Percentiles rank a stretch among this genome's conserved stretches.
Evolutionary conservation across 2,113 vertebrate species (phyloP).

Genomic region (Megaleporinus macrocephalus): DNA sequence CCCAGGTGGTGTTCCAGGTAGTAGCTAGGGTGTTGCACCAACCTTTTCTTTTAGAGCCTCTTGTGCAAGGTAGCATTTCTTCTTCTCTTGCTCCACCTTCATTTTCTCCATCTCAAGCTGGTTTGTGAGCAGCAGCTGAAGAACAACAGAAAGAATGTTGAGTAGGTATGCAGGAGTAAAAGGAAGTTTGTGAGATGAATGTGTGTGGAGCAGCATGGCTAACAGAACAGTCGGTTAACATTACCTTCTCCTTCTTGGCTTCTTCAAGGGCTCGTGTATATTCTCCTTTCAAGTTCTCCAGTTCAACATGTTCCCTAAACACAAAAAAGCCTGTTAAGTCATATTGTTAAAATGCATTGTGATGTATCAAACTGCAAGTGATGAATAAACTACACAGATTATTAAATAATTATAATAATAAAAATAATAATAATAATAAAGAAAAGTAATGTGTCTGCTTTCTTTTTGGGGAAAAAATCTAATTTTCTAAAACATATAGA

Average conservation of each 20-base stretch:
- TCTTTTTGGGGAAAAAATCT: too few species aligned
- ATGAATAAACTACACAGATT: too few species aligned
- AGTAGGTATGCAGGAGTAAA: too few species aligned
- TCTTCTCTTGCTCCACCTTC: slow-evolving; percentile 98
- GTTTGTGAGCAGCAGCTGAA: slow-evolving; percentile 85
- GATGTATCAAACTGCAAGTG: too few species aligned
- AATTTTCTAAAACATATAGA: too few species aligned
- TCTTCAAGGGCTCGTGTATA: slow-evolving; percentile 88
- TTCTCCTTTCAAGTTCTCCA: slow-evolving; percentile 90
- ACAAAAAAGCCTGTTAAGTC: slow-evolving; percentile 23
- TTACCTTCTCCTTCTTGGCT: slow-evolving; percentile 94
- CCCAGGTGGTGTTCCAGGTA: too few species aligned
- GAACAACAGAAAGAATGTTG: not conserved
- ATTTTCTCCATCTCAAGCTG: slow-evolving; percentile 98
- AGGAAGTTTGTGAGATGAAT: not conserved
- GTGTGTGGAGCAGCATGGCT: not conserved
- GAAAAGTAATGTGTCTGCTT: too few species aligned
- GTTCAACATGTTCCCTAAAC: slow-evolving; percentile 86
- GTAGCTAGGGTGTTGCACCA: not conserved
- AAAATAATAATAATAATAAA: too few species aligned
- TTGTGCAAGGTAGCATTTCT: slow-evolving; percentile 89
- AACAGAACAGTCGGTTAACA: not conserved
- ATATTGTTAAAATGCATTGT: too few species aligned
- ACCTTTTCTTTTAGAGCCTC: slow-evolving; percentile 96
- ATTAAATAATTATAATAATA: too few species aligned